These are phyloP conservation scores for Saccostrea echinata DNA, from an alignment of 1,140 invertebrate species.

Conservation along the genomic window DNA sequence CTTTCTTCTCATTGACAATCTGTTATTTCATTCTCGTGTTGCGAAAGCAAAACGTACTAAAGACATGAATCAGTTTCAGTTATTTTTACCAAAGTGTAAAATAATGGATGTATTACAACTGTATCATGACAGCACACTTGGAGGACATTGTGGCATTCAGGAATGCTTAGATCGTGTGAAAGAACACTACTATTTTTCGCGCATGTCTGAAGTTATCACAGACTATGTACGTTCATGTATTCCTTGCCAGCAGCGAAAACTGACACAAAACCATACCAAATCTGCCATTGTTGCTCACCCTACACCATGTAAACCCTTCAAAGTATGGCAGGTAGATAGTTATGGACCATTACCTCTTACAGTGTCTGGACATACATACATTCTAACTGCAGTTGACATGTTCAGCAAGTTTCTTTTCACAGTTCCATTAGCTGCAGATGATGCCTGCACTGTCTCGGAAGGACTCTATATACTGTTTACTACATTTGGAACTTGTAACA, in stretches of 20 bases:
- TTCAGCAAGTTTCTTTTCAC: too few species aligned
- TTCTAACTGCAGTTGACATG: too few species aligned
- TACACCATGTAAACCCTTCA: slow-evolving; percentile 33
- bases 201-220: slow-evolving; percentile 18
- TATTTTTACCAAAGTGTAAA: slow-evolving; percentile 21
- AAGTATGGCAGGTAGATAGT: too few species aligned
- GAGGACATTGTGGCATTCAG: slow-evolving; percentile 41
- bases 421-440: too few species aligned
- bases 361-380: too few species aligned
- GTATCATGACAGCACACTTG: slow-evolving; percentile 41
- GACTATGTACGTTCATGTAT: slow-evolving; percentile 41
- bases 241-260: slow-evolving; percentile 29
- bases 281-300: slow-evolving; percentile 12
- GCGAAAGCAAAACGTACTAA: slow-evolving; percentile 30
- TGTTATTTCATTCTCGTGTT: slow-evolving; percentile 40
- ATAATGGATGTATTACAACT: slow-evolving; percentile 14
- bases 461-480: slow-evolving; percentile 6
- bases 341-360: too few species aligned
- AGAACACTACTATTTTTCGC: slow-evolving; percentile 38
- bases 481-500: slow-evolving; percentile 21
- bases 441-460: too few species aligned
- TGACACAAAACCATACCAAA: slow-evolving; percentile 46
- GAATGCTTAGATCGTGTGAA: slow-evolving; percentile 33
- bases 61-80: slow-evolving; percentile 25
- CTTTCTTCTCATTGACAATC: slow-evolving; percentile 12